Percentiles rank a stretch among this genome's conserved stretches.
These are phyloP conservation scores for Diphyllodes magnificus DNA, from an alignment of 2,113 vertebrate species.

Conservation along the genomic window DNA sequence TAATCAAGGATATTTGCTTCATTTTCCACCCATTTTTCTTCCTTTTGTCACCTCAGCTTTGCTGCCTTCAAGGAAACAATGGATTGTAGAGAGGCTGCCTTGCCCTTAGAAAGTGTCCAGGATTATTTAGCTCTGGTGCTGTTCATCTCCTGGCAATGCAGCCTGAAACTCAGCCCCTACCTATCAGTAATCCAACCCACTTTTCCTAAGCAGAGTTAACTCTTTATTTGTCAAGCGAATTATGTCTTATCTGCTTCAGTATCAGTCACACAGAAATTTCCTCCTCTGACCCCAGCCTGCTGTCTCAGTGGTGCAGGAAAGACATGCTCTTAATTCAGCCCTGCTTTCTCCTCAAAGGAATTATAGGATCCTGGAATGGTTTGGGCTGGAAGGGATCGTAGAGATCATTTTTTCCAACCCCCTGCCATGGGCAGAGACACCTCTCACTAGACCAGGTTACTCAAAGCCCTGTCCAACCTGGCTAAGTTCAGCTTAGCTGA, in stretches of 20 bases:
- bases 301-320: neutral
- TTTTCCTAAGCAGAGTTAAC: neutral
- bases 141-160: neutral
- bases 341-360: neutral
- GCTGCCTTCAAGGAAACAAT: neutral
- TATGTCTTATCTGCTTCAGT: neutral
- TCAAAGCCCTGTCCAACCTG: neutral
- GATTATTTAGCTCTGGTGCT: neutral
- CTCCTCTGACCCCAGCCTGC: neutral
- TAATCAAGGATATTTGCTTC: neutral
- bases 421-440: neutral
- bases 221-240: neutral
- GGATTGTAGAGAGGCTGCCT: neutral
- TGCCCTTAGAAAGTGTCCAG: rapidly evolving
- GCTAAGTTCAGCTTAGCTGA: neutral
- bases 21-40: constrained; percentile 1
- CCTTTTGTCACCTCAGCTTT: neutral
- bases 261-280: neutral
- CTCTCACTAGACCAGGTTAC: neutral
- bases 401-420: neutral
- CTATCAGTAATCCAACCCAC: neutral
- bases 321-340: neutral
- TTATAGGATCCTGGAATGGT: neutral
- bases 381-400: neutral
- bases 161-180: neutral